Conservation (phyloP, 2,888 invertebrate genomes). For the Hemistola chrysoprasaria region DNA sequence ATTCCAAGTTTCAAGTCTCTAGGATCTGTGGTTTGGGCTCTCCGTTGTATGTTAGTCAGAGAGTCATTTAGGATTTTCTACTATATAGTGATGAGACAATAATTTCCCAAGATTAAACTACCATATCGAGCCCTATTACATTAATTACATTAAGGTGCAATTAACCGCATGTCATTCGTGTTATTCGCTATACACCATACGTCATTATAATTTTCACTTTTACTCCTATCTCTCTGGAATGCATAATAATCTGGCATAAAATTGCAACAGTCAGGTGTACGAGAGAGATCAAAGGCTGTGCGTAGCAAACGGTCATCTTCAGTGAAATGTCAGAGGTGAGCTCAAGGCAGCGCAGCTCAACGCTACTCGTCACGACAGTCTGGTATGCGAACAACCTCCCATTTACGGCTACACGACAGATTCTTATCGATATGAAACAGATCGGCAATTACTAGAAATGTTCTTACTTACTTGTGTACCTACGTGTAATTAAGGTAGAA, state of each 20-base stretch:
- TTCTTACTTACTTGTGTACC: slow-evolving; percentile 8
- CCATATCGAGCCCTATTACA: slow-evolving; percentile 34
- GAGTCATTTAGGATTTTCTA: too few relatives aligned
- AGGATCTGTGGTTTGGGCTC: too few relatives aligned
- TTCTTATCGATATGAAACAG: slow-evolving; percentile 38
- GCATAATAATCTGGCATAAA: slow-evolving; percentile 65
- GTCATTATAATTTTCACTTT: slow-evolving; percentile 58
- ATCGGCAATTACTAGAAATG: slow-evolving; percentile 26
- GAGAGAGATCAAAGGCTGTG: slow-evolving; percentile 67
- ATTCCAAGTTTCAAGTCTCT: too few relatives aligned
- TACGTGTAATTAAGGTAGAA: slow-evolving; percentile 8
- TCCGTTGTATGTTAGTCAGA: too few relatives aligned
- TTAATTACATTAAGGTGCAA: slow-evolving; percentile 48
- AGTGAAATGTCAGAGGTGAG: slow-evolving; percentile 67
- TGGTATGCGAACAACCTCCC: slow-evolving; percentile 55
- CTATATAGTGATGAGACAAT: too few relatives aligned
- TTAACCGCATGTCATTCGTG: slow-evolving; percentile 51
- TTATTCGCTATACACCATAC: slow-evolving; percentile 36
- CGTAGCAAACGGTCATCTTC: slow-evolving; percentile 65
- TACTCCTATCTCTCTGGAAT: slow-evolving; percentile 49
- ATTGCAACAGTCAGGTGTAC: slow-evolving; percentile 57
- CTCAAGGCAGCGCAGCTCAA: slow-evolving; percentile 32
- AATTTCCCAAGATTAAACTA: slow-evolving; percentile 11
- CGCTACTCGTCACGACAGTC: slow-evolving; percentile 37
- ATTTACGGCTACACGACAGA: slow-evolving; percentile 39